These are phyloP conservation scores for Cylindroiulus punctatus DNA, from an alignment of 2,888 invertebrate genomes.

Conservation along the genomic window DNA sequence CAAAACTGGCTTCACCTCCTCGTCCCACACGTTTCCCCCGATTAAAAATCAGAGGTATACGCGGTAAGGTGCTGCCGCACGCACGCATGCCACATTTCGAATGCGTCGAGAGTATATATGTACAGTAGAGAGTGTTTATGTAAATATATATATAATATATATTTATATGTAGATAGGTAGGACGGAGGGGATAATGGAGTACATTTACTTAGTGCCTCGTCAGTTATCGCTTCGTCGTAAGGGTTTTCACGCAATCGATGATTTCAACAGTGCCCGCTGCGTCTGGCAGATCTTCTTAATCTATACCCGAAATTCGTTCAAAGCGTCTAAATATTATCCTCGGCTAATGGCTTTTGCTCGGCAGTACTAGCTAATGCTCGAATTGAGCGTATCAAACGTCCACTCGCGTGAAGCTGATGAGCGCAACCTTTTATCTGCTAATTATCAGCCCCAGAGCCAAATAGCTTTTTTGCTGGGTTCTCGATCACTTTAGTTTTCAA, in stretches of 20 bases:
- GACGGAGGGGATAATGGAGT: neutral
- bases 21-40: neutral
- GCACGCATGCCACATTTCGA: neutral
- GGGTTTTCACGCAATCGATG: neutral
- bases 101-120: neutral
- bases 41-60: neutral
- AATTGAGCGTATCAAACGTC: too few species aligned
- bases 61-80: neutral
- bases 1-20: neutral
- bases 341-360: too few species aligned
- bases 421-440: too few species aligned
- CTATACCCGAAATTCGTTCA: too few species aligned
- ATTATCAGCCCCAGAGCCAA: too few species aligned
- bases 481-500: too few species aligned
- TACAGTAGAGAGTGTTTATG: neutral
- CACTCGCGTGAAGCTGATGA: too few species aligned
- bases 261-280: neutral
- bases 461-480: too few species aligned
- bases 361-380: too few species aligned
- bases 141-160: neutral
- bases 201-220: constrained; percentile 20
- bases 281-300: too few species aligned
- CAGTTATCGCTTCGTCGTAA: neutral
- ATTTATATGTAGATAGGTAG: constrained; percentile 31
- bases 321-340: too few species aligned